phyloP scores from a whole-genome alignment of 2,888 invertebrate genomes.

The Caenorhabditis parvicauda region DNA sequence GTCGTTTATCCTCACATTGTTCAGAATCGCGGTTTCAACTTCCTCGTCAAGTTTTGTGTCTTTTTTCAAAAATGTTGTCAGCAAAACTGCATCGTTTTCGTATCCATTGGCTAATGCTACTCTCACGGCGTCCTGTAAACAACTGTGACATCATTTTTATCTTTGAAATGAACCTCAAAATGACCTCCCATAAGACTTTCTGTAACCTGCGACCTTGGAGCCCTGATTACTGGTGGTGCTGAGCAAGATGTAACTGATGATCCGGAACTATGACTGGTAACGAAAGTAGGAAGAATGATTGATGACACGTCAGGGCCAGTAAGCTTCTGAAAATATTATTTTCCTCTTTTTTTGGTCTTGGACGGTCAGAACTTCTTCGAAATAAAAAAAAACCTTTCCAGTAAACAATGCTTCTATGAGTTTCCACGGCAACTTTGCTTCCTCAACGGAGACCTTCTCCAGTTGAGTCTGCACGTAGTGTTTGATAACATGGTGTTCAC shows the following conservation, averaged over 20 bases:
- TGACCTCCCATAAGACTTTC: not conserved
- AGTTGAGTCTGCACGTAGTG: too few species aligned
- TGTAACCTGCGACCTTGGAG: constrained; percentile 7
- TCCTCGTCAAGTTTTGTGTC: too few species aligned
- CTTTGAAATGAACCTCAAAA: constrained; percentile 23
- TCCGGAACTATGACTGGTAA: constrained; percentile 6
- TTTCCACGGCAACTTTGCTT: constrained; percentile 53
- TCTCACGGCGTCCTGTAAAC: too few species aligned
- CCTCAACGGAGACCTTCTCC: constrained; percentile 36
- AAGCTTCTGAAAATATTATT: constrained; percentile 38
- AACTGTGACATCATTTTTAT: not conserved
- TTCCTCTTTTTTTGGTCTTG: not conserved
- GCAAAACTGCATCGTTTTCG: too few species aligned
- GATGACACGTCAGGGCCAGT: constrained; percentile 58
- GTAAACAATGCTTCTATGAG: constrained; percentile 49
- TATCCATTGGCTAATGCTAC: too few species aligned
- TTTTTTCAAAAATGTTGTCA: not conserved
- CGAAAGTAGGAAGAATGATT: constrained; percentile 41
- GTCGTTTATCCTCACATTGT: too few species aligned
- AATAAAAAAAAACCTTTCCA: constrained; percentile 41
- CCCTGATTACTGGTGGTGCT: constrained; percentile 15
- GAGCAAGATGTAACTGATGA: not conserved
- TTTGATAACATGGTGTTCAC: too few species aligned
- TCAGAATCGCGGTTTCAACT: too few species aligned
- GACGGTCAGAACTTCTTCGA: not conserved